Conservation (phyloP, 2,113 vertebrate species). For the Platycercus adscitus region DNA sequence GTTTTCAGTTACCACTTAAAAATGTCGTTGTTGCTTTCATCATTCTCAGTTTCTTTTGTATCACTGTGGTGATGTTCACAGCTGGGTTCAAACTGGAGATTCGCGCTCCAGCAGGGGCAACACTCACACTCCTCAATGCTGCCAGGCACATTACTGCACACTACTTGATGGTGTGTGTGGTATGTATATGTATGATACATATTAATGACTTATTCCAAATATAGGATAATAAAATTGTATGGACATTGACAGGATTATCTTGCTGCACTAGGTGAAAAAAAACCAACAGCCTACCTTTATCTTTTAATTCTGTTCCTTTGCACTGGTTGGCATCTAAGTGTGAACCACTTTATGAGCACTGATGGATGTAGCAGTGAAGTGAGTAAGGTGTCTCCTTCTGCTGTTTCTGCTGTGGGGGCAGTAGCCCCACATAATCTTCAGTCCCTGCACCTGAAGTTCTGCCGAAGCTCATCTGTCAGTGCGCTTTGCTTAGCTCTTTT, state of each 20-base stretch:
- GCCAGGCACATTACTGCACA: neutral
- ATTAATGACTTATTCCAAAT: neutral
- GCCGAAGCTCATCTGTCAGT: neutral
- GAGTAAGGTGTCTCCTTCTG: neutral
- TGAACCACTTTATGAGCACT: neutral
- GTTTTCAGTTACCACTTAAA: neutral
- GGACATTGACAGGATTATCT: neutral
- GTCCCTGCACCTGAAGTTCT: neutral
- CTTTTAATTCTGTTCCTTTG: neutral
- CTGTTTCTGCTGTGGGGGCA: neutral
- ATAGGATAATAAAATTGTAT: neutral
- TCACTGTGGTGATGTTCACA: neutral
- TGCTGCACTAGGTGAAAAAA: neutral
- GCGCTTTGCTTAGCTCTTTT: neutral
- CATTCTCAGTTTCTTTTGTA: neutral
- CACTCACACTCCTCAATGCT: neutral
- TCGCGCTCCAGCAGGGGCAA: neutral
- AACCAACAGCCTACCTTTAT: neutral
- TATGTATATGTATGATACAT: neutral
- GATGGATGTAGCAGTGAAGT: rapidly evolving
- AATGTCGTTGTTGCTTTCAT: neutral
- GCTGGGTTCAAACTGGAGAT: neutral
- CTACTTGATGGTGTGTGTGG: neutral
- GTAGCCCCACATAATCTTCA: neutral
- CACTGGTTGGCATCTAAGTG: neutral